Evolutionary conservation across 2,113 vertebrate genomes (phyloP).

Genomic region (Solenodon paradoxus): DNA sequence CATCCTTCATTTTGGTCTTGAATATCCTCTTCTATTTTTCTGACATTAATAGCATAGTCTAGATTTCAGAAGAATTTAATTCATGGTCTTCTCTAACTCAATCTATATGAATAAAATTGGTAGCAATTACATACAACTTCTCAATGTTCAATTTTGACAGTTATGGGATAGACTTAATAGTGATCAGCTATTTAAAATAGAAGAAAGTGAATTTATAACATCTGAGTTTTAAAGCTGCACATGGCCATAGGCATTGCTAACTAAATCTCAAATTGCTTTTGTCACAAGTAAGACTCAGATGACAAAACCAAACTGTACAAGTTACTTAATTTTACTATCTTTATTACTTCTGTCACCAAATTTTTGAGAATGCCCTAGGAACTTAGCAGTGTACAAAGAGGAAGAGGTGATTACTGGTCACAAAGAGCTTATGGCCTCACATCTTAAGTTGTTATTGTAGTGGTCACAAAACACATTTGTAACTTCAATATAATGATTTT

Average conservation of each 20-base stretch:
- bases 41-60: neutral
- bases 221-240: neutral
- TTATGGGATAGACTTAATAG: neutral
- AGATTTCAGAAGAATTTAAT: neutral
- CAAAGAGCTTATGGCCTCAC: neutral
- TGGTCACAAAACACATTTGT: neutral
- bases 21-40: neutral
- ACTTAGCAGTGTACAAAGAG: neutral
- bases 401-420: neutral
- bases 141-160: neutral
- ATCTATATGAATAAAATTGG: neutral
- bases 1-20: neutral
- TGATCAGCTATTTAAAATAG: neutral
- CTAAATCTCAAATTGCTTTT: neutral
- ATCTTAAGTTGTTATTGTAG: neutral
- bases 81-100: neutral
- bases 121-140: neutral
- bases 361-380: neutral
- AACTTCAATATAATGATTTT: neutral
- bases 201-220: neutral
- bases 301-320: neutral
- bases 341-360: neutral
- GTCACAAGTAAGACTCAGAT: neutral
- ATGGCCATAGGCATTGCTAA: neutral
- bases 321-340: neutral